phyloP scores from a whole-genome alignment of 2,888 invertebrate species.

The Geophilus truncorum region DNA sequence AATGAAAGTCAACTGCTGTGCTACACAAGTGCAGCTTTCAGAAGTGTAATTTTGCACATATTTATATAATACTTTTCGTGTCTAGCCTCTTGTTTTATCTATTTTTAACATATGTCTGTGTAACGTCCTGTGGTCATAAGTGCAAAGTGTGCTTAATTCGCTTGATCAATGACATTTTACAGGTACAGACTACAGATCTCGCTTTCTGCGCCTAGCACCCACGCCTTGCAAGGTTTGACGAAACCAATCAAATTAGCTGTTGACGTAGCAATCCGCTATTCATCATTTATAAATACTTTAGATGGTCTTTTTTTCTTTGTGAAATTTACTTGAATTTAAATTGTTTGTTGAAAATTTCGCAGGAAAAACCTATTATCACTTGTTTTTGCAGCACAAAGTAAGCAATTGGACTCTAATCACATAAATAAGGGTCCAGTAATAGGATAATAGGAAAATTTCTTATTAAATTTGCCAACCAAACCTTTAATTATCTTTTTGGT shows the following conservation, averaged over 20 bases:
- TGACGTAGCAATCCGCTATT: neutral
- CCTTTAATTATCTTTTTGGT: neutral
- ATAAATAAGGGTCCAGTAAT: neutral
- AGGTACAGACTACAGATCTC: neutral
- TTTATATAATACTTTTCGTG: neutral
- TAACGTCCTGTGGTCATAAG: neutral
- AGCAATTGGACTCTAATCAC: neutral
- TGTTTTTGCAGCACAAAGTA: neutral
- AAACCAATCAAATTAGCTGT: neutral
- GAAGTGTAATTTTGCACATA: neutral
- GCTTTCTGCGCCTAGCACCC: too few species aligned
- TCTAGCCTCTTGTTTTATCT: neutral
- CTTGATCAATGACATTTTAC: neutral
- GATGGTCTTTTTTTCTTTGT: too few species aligned
- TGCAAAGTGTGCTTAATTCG: neutral
- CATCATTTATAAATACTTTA: too few species aligned
- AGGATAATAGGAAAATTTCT: constrained; percentile 12
- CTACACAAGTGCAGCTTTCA: neutral
- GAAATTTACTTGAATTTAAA: too few species aligned
- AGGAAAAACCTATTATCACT: too few species aligned
- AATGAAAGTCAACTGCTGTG: neutral
- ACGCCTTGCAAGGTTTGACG: neutral
- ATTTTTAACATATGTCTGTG: neutral
- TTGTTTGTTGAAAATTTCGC: neutral
- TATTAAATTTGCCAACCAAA: neutral